Conservation (phyloP, 2,888 invertebrate species). For the Nycteola revayana region DNA sequence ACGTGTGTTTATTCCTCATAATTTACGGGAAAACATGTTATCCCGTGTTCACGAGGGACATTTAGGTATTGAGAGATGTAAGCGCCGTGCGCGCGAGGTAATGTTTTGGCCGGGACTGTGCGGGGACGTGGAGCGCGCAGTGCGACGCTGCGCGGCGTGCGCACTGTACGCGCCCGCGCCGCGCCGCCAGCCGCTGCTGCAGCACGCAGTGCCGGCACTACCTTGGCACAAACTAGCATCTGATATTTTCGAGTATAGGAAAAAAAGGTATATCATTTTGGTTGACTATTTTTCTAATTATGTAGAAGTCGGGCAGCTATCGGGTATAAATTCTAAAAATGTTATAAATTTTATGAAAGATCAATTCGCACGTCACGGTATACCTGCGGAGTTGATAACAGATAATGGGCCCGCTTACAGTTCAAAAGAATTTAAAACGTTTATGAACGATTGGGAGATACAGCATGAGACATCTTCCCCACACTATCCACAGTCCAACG, state of each 20-base stretch:
- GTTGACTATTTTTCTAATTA: slow-evolving; percentile 12
- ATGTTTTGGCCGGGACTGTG: slow-evolving; percentile 9
- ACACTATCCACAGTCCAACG: slow-evolving; percentile 1
- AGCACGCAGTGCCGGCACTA: slow-evolving; percentile 10
- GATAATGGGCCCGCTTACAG: not conserved
- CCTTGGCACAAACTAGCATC: slow-evolving; percentile 19
- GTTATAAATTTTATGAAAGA: not conserved
- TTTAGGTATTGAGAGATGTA: slow-evolving; percentile 5
- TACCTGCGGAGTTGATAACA: not conserved
- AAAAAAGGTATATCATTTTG: slow-evolving; percentile 11
- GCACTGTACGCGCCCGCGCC: not conserved
- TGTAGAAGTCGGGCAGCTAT: not conserved
- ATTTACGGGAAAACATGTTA: slow-evolving; percentile 1
- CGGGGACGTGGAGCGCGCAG: slow-evolving; percentile 2
- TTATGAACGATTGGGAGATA: slow-evolving; percentile 1
- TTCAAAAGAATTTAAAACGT: slow-evolving; percentile 3
- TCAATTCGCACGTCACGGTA: slow-evolving; percentile 1
- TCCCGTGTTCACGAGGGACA: slow-evolving; percentile 3
- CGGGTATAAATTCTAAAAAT: not conserved
- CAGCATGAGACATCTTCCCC: slow-evolving; percentile 2
- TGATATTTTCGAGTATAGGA: slow-evolving; percentile 11
- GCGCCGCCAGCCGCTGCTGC: slow-evolving; percentile 18
- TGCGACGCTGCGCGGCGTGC: slow-evolving; percentile 4
- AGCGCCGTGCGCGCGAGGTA: slow-evolving; percentile 6
- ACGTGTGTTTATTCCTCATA: slow-evolving; percentile 3